phyloP scores from a whole-genome alignment of 1,140 invertebrate species.

The Paracyclopina nana region DNA sequence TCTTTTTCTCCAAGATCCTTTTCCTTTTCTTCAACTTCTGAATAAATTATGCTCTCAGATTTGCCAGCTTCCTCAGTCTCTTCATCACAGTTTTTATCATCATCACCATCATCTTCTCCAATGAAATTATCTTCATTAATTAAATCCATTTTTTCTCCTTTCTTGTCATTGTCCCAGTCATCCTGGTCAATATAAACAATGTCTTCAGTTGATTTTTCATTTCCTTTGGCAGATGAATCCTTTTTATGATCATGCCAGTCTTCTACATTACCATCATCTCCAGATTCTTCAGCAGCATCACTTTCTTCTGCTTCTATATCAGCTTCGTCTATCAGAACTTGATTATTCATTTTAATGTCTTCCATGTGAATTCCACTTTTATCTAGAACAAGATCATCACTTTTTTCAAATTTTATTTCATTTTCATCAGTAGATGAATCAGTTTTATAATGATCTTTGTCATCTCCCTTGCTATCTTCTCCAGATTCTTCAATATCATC shows the following conservation, averaged over 20 bases:
- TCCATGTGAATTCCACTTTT: no score
- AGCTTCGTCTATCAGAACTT: no score
- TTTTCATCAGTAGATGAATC: not conserved
- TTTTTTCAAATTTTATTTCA: not conserved
- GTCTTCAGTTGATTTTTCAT: not conserved
- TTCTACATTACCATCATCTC: not conserved
- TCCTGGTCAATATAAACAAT: not conserved
- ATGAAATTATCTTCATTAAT: not conserved
- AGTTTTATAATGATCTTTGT: not conserved
- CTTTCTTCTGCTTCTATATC: conserved; percentile 23
- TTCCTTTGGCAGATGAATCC: not conserved
- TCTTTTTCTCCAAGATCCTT: not conserved
- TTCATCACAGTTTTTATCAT: not conserved
- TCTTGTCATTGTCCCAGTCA: not conserved
- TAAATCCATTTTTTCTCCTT: not conserved
- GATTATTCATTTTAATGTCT: no score
- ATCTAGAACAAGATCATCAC: no score
- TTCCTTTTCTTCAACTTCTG: no score
- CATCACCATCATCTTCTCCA: not conserved
- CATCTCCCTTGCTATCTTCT: not conserved
- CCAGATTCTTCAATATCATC: not conserved
- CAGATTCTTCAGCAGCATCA: conserved; percentile 9
- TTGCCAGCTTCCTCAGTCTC: not conserved
- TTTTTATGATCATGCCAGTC: not conserved
- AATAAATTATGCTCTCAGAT: not conserved